phyloP scores from a whole-genome alignment of 2,797 vertebrate species.

The Anabas testudineus region DNA sequence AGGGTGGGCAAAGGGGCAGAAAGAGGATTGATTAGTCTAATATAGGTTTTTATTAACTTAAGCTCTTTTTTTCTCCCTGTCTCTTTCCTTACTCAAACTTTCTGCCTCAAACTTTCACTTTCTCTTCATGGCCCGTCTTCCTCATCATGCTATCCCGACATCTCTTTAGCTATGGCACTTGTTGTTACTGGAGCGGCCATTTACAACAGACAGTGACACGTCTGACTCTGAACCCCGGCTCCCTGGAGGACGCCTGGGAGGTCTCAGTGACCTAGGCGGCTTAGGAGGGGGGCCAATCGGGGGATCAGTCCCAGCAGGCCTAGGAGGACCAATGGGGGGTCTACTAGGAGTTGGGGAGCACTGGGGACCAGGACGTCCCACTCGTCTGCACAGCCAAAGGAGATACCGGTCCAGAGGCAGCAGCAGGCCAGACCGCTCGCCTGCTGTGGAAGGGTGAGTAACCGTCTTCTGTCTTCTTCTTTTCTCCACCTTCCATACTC shows the following conservation, averaged over 20 bases:
- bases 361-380: conserved; percentile 90
- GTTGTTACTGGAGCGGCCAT: conserved; percentile 87
- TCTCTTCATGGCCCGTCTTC: conserved; percentile 4
- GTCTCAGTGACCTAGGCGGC: conserved; percentile 76
- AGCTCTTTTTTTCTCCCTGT: background rate
- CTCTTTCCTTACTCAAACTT: background rate
- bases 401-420: conserved; percentile 91
- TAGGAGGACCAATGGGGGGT: conserved; percentile 78
- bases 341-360: conserved; percentile 85
- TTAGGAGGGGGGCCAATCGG: conserved; percentile 80
- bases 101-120: background rate
- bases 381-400: conserved; percentile 88
- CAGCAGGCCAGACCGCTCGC: conserved; percentile 92
- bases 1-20: background rate
- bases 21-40: conserved; percentile 7
- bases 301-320: conserved; percentile 82
- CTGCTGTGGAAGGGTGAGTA: conserved; percentile 93
- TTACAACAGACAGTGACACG: conserved; percentile 87
- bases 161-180: conserved; percentile 89
- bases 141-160: background rate
- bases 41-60: conserved; percentile 17
- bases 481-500: background rate
- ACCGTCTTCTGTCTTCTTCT: conserved; percentile 11
- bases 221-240: conserved; percentile 90
- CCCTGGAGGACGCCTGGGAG: conserved; percentile 76